Evolutionary conservation across 2,888 invertebrate genomes (phyloP).

Genomic region (Phymatocera aterrima): DNA sequence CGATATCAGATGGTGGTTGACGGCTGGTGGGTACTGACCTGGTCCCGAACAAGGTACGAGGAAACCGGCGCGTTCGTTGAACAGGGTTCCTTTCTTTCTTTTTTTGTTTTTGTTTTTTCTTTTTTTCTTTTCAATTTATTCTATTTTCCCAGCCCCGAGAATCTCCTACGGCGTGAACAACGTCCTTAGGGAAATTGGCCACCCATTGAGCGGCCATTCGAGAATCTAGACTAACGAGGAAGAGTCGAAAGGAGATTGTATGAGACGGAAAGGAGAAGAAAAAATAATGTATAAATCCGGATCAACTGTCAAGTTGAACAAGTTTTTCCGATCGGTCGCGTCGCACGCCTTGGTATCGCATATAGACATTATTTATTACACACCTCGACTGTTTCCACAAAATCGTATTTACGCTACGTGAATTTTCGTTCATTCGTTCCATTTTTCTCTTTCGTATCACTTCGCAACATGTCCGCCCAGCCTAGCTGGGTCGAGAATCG

Average conservation of each 20-base stretch:
- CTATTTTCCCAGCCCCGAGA: background rate
- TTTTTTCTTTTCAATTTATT: too few relatives aligned
- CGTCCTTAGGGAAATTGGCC: constrained; percentile 52
- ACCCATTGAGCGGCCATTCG: constrained; percentile 52
- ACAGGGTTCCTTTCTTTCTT: too few relatives aligned
- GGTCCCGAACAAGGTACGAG: background rate
- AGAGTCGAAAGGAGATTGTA: background rate
- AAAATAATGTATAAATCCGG: background rate
- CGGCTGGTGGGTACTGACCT: background rate
- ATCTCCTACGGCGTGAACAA: background rate
- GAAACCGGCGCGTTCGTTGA: background rate
- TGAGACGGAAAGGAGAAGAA: background rate
- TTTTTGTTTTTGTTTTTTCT: too few relatives aligned
- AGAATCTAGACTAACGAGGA: constrained; percentile 27
- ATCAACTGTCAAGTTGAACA: background rate
- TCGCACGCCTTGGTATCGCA: too few relatives aligned
- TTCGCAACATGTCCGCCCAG: background rate
- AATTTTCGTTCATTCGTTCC: background rate
- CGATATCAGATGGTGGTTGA: constrained; percentile 5
- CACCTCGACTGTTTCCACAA: too few relatives aligned
- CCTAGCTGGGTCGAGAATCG: background rate
- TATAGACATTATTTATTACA: too few relatives aligned
- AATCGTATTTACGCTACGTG: too few relatives aligned
- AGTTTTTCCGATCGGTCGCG: background rate
- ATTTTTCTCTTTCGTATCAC: background rate